phyloP scores from a whole-genome alignment of 1,140 invertebrate species.

The Brachionus koreanus region DNA sequence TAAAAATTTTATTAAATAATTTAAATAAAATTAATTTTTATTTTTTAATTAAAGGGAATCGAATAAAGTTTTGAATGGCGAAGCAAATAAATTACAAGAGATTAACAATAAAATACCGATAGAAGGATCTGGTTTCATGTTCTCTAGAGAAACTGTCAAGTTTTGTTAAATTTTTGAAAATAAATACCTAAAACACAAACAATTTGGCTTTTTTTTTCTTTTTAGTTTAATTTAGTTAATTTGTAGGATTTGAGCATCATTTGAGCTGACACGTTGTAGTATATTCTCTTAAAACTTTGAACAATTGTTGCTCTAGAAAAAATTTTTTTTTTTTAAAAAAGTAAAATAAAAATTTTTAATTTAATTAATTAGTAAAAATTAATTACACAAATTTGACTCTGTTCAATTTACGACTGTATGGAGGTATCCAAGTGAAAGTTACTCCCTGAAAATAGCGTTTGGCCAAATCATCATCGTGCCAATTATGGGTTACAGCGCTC shows the following conservation, averaged over 20 bases:
- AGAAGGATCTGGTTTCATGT: slow-evolving; percentile 1
- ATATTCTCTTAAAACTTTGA: slow-evolving; percentile 25
- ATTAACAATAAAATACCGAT: background rate
- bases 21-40: background rate
- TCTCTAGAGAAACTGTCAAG: slow-evolving; percentile 17
- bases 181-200: background rate
- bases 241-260: background rate
- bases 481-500: slow-evolving; percentile 11
- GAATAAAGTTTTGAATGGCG: background rate
- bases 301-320: background rate
- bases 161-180: slow-evolving; percentile 15
- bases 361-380: background rate
- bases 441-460: background rate
- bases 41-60: background rate
- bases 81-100: background rate
- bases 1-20: background rate
- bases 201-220: background rate
- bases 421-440: background rate
- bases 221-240: background rate
- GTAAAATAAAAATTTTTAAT: too few species aligned
- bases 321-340: too few species aligned
- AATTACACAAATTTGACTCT: slow-evolving; percentile 28
- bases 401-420: slow-evolving; percentile 9
- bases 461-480: background rate
- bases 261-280: background rate